Percentiles rank a stretch among this genome's conserved stretches.
phyloP scores from a whole-genome alignment of 2,113 vertebrate species.

The Pao palembangensis region DNA sequence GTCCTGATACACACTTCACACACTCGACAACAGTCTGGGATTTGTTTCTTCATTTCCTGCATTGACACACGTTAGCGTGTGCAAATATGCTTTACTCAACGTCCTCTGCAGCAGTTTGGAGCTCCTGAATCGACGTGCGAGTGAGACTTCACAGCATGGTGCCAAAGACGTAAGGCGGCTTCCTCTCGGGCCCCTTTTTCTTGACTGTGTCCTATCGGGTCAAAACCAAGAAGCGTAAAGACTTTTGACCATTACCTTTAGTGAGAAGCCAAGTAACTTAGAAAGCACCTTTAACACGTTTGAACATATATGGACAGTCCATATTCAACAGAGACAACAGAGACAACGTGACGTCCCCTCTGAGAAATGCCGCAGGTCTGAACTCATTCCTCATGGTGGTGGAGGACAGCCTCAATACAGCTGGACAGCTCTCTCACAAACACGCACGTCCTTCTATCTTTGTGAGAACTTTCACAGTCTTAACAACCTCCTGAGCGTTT shows the following conservation, averaged over 20 bases:
- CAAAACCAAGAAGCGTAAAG: constrained; percentile 17
- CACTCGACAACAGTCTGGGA: no score
- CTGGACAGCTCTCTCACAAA: constrained; percentile 27
- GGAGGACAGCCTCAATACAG: constrained; percentile 37
- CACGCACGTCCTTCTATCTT: constrained; percentile 8
- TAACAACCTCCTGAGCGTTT: no score
- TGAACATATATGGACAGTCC: no score
- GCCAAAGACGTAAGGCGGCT: constrained; percentile 54
- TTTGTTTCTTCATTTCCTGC: no score
- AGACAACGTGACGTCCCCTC: constrained; percentile 40
- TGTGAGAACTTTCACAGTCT: no score
- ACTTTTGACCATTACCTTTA: no score
- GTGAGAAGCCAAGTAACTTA: no score
- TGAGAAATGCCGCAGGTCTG: constrained; percentile 57
- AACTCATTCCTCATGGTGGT: constrained; percentile 57
- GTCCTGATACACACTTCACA: constrained; percentile 2
- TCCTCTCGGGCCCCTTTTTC: constrained; percentile 48
- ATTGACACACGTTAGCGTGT: no score
- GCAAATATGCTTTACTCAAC: not conserved
- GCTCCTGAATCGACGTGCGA: constrained; percentile 28
- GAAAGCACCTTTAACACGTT: no score
- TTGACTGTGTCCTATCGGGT: constrained; percentile 10
- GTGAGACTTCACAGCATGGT: constrained; percentile 46
- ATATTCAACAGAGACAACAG: constrained; percentile 1
- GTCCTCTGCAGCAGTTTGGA: not conserved